Evolutionary conservation across 2,797 vertebrate genomes (phyloP).

Genomic region (Tauraco hartlaubi): DNA sequence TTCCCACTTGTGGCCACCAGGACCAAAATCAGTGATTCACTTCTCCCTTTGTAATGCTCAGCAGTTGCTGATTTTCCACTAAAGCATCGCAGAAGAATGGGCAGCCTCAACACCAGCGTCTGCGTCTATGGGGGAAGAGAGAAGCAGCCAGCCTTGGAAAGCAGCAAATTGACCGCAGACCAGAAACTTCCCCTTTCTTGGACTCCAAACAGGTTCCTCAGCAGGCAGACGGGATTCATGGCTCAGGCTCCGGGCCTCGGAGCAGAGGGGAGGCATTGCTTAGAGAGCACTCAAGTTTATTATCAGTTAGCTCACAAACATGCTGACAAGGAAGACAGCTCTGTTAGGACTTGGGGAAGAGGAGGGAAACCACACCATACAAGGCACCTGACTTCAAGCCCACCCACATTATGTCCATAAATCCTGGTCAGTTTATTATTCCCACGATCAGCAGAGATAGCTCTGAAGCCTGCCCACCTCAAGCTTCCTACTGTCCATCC

Average conservation of each 20-base stretch:
- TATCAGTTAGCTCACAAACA: conserved; percentile 47
- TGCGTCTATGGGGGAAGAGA: conserved; percentile 26
- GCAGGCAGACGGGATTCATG: conserved; percentile 42
- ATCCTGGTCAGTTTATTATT: conserved; percentile 3
- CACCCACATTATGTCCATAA: conserved; percentile 12
- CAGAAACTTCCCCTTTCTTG: conserved; percentile 58
- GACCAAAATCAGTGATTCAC: conserved; percentile 70
- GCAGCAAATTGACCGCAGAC: conserved; percentile 53
- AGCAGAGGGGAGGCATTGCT: conserved; percentile 15
- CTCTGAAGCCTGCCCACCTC: neutral
- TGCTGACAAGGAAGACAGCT: conserved; percentile 44
- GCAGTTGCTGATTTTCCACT: conserved; percentile 70
- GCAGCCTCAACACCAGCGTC: conserved; percentile 40
- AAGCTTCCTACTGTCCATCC: neutral
- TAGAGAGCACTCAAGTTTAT: conserved; percentile 27
- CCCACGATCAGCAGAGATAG: neutral
- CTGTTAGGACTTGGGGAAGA: neutral
- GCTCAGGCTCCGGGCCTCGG: neutral
- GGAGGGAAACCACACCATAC: conserved; percentile 3
- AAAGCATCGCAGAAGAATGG: conserved; percentile 65
- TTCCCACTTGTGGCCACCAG: conserved; percentile 18
- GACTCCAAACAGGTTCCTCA: conserved; percentile 39
- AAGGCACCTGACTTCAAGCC: conserved; percentile 53
- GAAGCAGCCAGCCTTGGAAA: conserved; percentile 63
- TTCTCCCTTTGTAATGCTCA: conserved; percentile 63